Evolutionary conservation across 1,140 invertebrate species (phyloP).

Genomic region (Ceratina australensis): DNA sequence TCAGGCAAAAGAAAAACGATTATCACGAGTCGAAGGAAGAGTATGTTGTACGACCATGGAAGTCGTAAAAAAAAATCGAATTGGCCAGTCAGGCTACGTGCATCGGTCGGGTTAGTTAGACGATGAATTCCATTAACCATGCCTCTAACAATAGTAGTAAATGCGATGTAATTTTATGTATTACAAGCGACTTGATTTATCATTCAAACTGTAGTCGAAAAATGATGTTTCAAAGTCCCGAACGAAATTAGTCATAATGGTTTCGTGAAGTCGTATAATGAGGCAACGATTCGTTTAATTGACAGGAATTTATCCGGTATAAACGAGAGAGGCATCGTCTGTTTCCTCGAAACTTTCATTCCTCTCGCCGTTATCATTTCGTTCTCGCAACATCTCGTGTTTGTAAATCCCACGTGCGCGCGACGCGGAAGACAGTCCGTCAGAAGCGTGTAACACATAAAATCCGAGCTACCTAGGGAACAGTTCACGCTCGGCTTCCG

Average conservation of each 20-base stretch:
- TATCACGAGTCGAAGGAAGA: not conserved
- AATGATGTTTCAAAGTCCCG: too few species aligned
- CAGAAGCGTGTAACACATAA: conserved; percentile 3
- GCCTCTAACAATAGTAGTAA: not conserved
- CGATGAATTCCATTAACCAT: not conserved
- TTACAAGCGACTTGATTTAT: not conserved
- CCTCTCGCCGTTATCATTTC: not conserved
- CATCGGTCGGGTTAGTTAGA: not conserved
- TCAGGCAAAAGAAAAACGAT: not conserved
- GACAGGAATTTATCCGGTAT: too few species aligned
- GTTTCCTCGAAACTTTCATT: not conserved
- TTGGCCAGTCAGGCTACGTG: not conserved
- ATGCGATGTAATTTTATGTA: not conserved
- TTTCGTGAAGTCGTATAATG: too few species aligned
- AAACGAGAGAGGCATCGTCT: too few species aligned
- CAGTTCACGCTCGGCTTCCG: conserved; percentile 20
- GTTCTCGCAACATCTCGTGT: too few species aligned
- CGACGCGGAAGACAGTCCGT: conserved; percentile 6
- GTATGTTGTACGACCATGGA: not conserved
- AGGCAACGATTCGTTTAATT: too few species aligned
- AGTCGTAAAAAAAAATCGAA: conserved; percentile 9
- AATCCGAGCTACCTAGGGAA: not conserved
- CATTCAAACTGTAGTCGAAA: too few species aligned
- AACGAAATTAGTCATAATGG: too few species aligned
- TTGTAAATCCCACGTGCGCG: not conserved